A percentile compares a stretch with the other conserved stretches of the same genome.
Conservation (phyloP, 2,797 vertebrate genomes). For the Zalophus californianus region DNA sequence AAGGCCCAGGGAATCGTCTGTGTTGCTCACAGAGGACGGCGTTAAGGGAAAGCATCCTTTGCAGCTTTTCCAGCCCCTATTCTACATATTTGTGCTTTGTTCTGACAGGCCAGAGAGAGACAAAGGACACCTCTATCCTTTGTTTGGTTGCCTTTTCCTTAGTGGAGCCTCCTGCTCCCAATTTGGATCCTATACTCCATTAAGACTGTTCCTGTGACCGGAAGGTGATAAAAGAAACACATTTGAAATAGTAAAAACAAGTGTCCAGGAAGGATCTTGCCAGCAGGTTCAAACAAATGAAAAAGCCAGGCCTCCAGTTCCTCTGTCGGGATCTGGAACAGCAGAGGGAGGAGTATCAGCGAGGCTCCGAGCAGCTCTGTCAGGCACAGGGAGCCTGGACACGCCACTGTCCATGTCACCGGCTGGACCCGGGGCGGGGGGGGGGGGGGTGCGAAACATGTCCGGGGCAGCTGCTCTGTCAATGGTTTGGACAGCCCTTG, state of each 20-base stretch:
- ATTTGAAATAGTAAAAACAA: constrained; percentile 62
- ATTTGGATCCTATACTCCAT: neutral
- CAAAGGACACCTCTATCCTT: constrained; percentile 65
- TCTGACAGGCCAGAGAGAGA: neutral
- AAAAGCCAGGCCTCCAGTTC: neutral
- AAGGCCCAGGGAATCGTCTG: neutral
- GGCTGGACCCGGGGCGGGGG: fast-evolving
- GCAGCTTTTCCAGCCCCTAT: neutral
- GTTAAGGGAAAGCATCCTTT: neutral
- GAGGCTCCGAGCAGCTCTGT: neutral
- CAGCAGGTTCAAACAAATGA: constrained; percentile 18
- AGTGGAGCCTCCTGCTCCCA: neutral
- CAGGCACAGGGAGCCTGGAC: fast-evolving
- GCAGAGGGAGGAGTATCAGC: fast-evolving
- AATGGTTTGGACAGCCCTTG: fast-evolving
- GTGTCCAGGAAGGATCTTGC: constrained; percentile 55
- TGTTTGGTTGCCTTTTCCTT: neutral
- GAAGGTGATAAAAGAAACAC: constrained; percentile 72
- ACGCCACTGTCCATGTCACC: fast-evolving
- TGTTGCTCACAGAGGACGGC: neutral
- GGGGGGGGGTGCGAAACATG: fast-evolving
- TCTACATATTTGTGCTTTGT: constrained; percentile 63
- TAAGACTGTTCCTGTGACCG: constrained; percentile 50
- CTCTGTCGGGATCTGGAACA: neutral
- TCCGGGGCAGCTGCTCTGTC: neutral